A percentile compares a stretch with the other conserved stretches of the same genome.
phyloP scores from a whole-genome alignment of 2,888 invertebrate genomes.

The Poecilus cupreus region DNA sequence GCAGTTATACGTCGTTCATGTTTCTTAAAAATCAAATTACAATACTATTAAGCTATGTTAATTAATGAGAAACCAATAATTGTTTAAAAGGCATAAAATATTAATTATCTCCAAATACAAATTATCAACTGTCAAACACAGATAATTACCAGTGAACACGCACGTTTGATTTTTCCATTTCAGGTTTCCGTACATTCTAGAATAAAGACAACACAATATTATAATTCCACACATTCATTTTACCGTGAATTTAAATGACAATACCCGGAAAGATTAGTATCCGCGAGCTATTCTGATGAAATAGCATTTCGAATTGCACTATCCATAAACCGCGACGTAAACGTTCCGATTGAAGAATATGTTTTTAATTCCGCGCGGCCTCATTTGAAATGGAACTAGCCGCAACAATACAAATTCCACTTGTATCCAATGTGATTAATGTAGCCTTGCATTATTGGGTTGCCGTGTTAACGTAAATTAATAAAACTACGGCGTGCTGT shows the following conservation, averaged over 20 bases:
- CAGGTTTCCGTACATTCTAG: too few species aligned
- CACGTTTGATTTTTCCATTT: background rate
- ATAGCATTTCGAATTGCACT: too few species aligned
- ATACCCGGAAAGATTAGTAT: too few species aligned
- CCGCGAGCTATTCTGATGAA: too few species aligned
- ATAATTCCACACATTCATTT: too few species aligned
- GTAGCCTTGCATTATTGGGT: constrained; percentile 32
- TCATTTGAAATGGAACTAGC: background rate
- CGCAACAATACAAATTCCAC: background rate
- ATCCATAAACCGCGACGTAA: too few species aligned
- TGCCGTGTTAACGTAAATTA: constrained; percentile 39
- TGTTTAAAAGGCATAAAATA: constrained; percentile 3
- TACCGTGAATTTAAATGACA: too few species aligned
- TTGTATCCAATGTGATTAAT: background rate
- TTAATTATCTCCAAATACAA: background rate
- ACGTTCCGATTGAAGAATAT: background rate
- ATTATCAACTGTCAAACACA: background rate
- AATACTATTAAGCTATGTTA: background rate
- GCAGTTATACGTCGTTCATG: too few species aligned
- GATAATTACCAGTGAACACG: background rate
- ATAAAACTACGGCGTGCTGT: constrained; percentile 31
- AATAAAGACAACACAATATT: too few species aligned
- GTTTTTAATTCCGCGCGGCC: background rate
- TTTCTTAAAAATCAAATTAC: too few species aligned
- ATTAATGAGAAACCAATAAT: constrained; percentile 14